Base-by-base conservation (phyloP, 2,888 invertebrate species). In the Diarsia mendica region DNA sequence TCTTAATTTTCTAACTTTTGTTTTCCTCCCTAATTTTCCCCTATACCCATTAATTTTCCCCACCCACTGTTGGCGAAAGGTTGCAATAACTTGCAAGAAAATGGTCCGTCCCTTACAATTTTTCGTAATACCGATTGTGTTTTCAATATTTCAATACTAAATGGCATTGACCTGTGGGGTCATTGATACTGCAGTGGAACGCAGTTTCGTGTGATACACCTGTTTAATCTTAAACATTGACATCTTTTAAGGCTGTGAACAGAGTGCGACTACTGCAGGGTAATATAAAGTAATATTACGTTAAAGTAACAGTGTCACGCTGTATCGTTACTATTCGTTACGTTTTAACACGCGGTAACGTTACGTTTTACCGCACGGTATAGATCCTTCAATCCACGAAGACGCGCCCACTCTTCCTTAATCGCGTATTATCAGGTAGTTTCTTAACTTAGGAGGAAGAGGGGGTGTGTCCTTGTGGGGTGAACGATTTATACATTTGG, bases 81-180 rank as follows among this genome's bases (percentile, higher is more conserved):
- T 76, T 44, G n/a, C 63, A 44, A 60, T 53, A 63, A 44, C 28
- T 28, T 60, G 11, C n/a, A 33, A 67, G 51, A 67, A 74, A 74
- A 46, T 46, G 15, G 44, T 46, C 44, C 39, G 44, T 46, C 49
- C n/a, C 49, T 77, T 18, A 33, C 5, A 33, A 68, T 58, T 70
- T 70, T 64, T 51, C 15, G 51, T 65, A 28, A 28, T 28, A 28
- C 28, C 48, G 15, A 67, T 78, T 72, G 51, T 23, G 48, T 72
- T 33, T 53, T n/a, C n/a, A 78, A 63, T 61, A 72, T 78, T 78
- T 55, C 23, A 49, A 74, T 53, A 58, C 23, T 72, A 28, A 67
- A 68, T 55, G 70, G 78, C 60, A 71, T 33, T 82, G 75, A 82
- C 69, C 82, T 44, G 46, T n/a, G 51, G 11, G 67, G 64, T 82